Evolutionary conservation across 2,113 vertebrate species (phyloP).

Genomic region (Centropus unirufus): DNA sequence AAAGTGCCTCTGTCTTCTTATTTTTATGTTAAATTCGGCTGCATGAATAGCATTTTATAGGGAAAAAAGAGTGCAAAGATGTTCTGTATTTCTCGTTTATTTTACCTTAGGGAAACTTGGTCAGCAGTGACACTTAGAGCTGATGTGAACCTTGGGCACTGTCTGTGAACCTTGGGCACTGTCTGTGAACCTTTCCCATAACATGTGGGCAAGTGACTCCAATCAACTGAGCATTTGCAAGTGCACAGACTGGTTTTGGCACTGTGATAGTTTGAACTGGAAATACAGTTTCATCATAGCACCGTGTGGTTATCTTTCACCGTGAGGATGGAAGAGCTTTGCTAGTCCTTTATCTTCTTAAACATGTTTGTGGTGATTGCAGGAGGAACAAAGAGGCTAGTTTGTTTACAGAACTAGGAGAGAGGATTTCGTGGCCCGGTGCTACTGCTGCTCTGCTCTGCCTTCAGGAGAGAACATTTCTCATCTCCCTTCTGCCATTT

Average conservation of each 20-base stretch:
- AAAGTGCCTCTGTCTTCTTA: neutral
- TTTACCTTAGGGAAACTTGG: slow-evolving; percentile 3
- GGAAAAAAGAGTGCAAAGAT: neutral
- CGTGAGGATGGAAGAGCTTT: neutral
- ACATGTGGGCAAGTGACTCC: neutral
- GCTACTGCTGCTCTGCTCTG: neutral
- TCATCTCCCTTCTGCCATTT: neutral
- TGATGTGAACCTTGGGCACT: neutral
- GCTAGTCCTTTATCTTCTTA: neutral
- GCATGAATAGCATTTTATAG: neutral
- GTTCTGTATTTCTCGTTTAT: slow-evolving; percentile 4
- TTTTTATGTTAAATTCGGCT: neutral
- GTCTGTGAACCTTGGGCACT: neutral
- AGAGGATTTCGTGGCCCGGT: slow-evolving; percentile 13
- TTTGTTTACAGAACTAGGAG: neutral
- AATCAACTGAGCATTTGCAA: neutral
- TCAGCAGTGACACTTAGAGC: neutral
- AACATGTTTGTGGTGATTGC: neutral
- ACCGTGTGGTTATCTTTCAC: slow-evolving; percentile 1
- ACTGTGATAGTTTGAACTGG: neutral
- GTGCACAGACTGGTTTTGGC: neutral
- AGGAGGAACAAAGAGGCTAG: neutral
- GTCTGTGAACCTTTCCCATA: neutral
- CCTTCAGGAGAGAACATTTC: neutral
- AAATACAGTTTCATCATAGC: neutral